Percentiles rank a stretch among this genome's conserved stretches.
These are phyloP conservation scores for Syrmaticus mikado DNA, from an alignment of 2,113 vertebrate species.

Conservation along the genomic window DNA sequence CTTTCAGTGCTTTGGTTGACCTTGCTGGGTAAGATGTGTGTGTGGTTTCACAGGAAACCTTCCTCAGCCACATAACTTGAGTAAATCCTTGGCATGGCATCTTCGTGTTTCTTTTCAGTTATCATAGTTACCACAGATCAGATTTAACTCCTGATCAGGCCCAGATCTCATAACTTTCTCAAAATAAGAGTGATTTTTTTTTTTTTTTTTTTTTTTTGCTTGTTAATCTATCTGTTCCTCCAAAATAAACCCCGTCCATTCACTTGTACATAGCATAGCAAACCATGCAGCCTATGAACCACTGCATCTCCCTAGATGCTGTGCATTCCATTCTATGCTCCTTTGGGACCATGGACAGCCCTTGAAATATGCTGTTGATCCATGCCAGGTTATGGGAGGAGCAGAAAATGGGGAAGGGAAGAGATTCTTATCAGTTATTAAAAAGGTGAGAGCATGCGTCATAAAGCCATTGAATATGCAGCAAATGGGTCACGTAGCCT, in stretches of 20 bases:
- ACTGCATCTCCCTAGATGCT: neutral
- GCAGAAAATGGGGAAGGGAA: neutral
- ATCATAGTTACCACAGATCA: neutral
- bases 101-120: neutral
- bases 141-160: neutral
- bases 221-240: neutral
- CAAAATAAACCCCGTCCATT: neutral
- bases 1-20: neutral
- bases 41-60: neutral
- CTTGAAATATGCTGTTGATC: neutral
- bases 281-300: neutral
- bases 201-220: neutral
- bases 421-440: neutral
- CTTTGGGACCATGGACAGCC: neutral
- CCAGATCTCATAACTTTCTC: neutral
- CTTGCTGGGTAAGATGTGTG: neutral
- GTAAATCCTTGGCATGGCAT: rapidly evolving
- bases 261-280: neutral
- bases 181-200: neutral
- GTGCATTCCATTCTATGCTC: neutral
- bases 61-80: neutral
- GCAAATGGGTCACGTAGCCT: neutral
- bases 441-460: neutral
- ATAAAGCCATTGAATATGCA: neutral
- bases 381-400: neutral